phyloP scores from a whole-genome alignment of 2,113 vertebrate genomes.

The Petrocephalus zakoni region DNA sequence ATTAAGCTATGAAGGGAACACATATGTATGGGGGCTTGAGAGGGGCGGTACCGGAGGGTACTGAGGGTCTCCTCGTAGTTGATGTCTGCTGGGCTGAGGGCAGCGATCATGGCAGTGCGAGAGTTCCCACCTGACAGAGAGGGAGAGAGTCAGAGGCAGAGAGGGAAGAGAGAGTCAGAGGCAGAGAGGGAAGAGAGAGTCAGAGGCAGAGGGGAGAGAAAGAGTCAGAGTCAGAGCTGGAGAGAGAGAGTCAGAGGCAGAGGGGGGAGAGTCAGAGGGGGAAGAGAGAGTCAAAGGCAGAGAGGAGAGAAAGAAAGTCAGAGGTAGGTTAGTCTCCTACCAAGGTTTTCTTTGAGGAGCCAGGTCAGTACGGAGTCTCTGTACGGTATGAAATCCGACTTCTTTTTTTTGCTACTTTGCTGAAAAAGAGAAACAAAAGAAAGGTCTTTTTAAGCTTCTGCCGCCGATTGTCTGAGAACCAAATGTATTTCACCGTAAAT shows the following conservation, averaged over 20 bases:
- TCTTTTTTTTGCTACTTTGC: constrained; percentile 78
- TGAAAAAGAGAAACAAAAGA: constrained; percentile 33
- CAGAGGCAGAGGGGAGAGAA: not conserved
- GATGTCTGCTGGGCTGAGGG: constrained; percentile 80
- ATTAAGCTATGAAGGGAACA: not conserved
- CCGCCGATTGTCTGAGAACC: not conserved
- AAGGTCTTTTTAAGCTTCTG: not conserved
- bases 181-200: not conserved
- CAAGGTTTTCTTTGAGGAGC: constrained; percentile 65
- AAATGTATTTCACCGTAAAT: not conserved
- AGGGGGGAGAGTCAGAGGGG: not conserved
- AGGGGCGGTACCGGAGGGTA: constrained; percentile 56
- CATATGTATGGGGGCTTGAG: not conserved
- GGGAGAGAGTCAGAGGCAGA: not conserved
- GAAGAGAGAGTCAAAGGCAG: not conserved
- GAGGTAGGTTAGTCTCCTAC: constrained; percentile 31
- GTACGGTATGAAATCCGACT: constrained; percentile 79
- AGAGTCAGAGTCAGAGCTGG: not conserved
- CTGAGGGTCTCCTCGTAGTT: constrained; percentile 85
- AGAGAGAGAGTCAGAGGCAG: not conserved
- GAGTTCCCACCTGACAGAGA: constrained; percentile 74
- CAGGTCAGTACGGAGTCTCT: constrained; percentile 83
- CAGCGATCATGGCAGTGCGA: constrained; percentile 83
- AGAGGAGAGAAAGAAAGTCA: not conserved
- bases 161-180: not conserved